Base-by-base conservation (phyloP, 2,797 vertebrate species). In the Acanthurus leucopareius region DNA sequence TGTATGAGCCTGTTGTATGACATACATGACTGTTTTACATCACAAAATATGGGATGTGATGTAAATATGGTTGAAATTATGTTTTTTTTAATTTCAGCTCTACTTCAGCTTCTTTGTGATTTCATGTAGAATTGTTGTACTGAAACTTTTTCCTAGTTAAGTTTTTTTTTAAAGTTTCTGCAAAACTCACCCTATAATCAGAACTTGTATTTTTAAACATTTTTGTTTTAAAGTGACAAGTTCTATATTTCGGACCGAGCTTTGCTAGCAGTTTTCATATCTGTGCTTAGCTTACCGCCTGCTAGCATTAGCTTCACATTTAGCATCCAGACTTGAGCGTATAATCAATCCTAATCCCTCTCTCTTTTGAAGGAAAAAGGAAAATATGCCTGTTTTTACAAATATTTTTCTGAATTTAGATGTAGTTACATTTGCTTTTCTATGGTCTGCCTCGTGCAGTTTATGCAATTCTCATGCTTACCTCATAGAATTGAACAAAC, bases 401-500 rank as follows among this genome's bases (percentile, higher is more conserved):
- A 22, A 57, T 51, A 3, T 28, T 28, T 4, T 19, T 20, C 56
- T 13, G 28, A 35, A 6, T 15, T 10, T 0, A 61, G 49, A 52
- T 57, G n/a, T 32, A 48, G 10, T 35, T 15, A 16, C 0, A 1
- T 53, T 32, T 5, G 7, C 16, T 42, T 67, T 35, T 35, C 54
- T 51, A 20, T 19, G 17, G 63, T 25, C 17, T 35, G 60, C 15
- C 35, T 38, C 17, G 69, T 35, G 19, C 32, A 5, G 20, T 69
- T 52, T 10, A 0, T 49, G 42, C 10, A 14, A 14, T 5, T 38
- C 42, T 7, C 32, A 64, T 2, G 62, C 66, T 69, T 74, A 73
- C 65, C 48, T 82, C 79, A 35, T 58, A 17, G 10, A 62, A 69
- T 68, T 53, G 32, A 60, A 68, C 53, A 62, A 17, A 58, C 48